Base-by-base conservation (phyloP, 1,140 invertebrate species). In the Galendromus occidentalis region DNA sequence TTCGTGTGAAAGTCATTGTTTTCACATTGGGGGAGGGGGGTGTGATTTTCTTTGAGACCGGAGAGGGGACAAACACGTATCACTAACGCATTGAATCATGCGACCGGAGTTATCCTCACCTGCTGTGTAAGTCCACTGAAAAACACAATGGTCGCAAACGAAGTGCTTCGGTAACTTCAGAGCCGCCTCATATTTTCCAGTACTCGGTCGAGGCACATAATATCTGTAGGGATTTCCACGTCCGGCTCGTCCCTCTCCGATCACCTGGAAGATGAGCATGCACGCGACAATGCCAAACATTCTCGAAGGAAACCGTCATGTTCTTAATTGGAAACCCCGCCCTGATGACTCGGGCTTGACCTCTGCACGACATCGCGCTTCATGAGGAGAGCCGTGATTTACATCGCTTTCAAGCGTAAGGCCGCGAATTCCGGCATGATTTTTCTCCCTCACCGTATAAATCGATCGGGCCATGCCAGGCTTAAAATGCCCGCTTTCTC, bases 51-150 rank as follows among this genome's bases (percentile, higher is more conserved):
- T 17, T 14, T n/a, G 20, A 14, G 18, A 20, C 17, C 1, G 0
- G 14, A 67, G 67, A 68, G 4, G 65, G 29, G 29, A 42, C 44
- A 41, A 17, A 30, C n/a, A 28, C 28, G 22, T 67, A 20, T 22
- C 39, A 42, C 29, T 18, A 20, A 28, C 17, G 42, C 17, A 2
- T 30, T 66, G 44, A 59, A 65, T 29, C 14, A 68, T 18, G 28
- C 28, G 7, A 17, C 20, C 18, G 20, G 18, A 17, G 44, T 44
- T 68, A 1, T 12, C 64, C 29, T 44, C 64, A 76, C 76, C 76
- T 42, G 74, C 70, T 45, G 67, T 69, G 66, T 72, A 77, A 64
- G 74, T 70, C 76, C 76, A 77, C 42, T 75, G 71, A 9, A 76
- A 65, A 4, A 76, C 70, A 65, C 74, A 76, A 39, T 72, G 70